Percentiles rank a stretch among this genome's conserved stretches.
These are phyloP conservation scores for Tenebrio molitor DNA, from an alignment of 1,140 invertebrate genomes.

Conservation along the genomic window DNA sequence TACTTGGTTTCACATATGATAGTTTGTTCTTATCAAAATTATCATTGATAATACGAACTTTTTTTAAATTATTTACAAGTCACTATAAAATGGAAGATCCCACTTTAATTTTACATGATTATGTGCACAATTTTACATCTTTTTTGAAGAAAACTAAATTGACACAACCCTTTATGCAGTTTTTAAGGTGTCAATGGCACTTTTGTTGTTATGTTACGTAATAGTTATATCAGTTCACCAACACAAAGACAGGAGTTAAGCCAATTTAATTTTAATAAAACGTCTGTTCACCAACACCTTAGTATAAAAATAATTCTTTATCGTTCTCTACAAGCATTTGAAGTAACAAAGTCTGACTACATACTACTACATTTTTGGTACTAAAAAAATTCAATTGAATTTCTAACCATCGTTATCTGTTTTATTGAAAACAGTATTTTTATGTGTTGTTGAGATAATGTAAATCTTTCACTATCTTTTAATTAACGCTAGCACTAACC, in stretches of 20 bases:
- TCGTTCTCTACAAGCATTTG: constrained; percentile 1
- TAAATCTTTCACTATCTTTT: constrained; percentile 49
- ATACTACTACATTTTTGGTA: neutral
- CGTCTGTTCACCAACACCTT: constrained; percentile 4
- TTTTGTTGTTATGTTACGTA: constrained; percentile 19
- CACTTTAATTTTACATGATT: constrained; percentile 46
- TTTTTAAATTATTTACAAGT: constrained; percentile 53
- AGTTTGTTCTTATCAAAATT: too few species aligned
- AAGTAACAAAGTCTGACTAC: neutral
- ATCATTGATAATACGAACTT: too few species aligned
- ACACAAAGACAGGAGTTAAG: constrained; percentile 9
- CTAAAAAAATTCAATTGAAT: neutral
- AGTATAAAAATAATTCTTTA: constrained; percentile 41
- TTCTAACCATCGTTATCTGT: neutral
- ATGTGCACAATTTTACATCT: constrained; percentile 1
- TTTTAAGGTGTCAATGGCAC: constrained; percentile 52
- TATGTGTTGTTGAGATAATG: too few species aligned
- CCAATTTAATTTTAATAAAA: constrained; percentile 43
- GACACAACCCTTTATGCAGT: constrained; percentile 20
- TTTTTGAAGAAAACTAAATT: constrained; percentile 8
- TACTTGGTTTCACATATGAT: too few species aligned
- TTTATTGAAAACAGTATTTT: neutral
- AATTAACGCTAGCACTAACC: constrained; percentile 53
- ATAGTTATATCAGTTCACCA: constrained; percentile 1
- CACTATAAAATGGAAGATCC: constrained; percentile 52